phyloP scores from a whole-genome alignment of 2,113 vertebrate genomes.

The Calyptomena viridis region DNA sequence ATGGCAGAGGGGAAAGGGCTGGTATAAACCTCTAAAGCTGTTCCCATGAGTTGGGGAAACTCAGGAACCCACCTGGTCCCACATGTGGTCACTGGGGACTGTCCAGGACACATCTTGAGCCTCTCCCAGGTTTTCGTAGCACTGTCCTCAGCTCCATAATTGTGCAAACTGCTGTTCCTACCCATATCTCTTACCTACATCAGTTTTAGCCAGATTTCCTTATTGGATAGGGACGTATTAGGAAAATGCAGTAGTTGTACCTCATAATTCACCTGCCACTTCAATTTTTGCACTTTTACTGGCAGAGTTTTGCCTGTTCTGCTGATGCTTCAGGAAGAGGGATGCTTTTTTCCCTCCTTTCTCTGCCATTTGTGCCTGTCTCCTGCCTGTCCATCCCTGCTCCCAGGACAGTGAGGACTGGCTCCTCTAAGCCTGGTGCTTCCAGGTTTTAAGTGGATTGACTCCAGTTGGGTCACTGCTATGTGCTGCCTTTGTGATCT shows the following conservation, averaged over 20 bases:
- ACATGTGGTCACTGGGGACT: neutral
- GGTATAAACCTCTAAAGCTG: neutral
- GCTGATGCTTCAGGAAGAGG: no score
- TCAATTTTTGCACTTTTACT: neutral
- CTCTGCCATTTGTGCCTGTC: neutral
- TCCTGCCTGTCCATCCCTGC: neutral
- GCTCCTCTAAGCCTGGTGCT: neutral
- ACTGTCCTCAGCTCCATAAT: neutral
- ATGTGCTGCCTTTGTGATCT: neutral
- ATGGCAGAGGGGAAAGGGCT: no score
- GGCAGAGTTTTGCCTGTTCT: neutral
- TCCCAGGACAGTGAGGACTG: neutral
- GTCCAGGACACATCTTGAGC: neutral
- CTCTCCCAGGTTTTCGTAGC: neutral
- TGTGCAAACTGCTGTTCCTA: neutral
- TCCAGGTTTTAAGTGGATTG: neutral
- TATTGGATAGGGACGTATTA: neutral
- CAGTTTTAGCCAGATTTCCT: neutral
- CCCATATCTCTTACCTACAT: rapidly evolving
- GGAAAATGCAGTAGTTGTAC: neutral
- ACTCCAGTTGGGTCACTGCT: neutral
- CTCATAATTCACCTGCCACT: rapidly evolving
- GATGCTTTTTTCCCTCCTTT: neutral
- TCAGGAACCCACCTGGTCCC: neutral
- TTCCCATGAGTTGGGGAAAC: neutral